Evolutionary conservation across 2,888 invertebrate species (phyloP), one percentile per base, ranked within the genome.

Genomic region (Pogonocherus hispidulus): DNA sequence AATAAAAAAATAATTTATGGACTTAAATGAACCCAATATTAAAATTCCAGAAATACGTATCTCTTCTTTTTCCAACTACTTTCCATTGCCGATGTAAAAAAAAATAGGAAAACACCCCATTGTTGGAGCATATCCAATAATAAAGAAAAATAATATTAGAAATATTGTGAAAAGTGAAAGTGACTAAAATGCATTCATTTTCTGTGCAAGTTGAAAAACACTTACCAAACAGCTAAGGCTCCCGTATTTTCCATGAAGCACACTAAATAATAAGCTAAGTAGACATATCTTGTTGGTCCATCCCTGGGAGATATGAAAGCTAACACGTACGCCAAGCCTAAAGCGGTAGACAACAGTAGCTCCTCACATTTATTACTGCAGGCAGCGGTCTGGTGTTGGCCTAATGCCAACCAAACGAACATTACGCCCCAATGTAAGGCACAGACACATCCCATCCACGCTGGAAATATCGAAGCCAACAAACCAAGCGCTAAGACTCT

Each of bases 251-350:
- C 87, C 85, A 87, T 85, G 73, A 86, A 86, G 75, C 86, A 87
- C 5, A 86, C 86, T 62, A 86, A 79, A 76, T 87, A 87, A 75
- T 87, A 86, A 11, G 84, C 86, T 27, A 86, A 72, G 73, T 87
- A 87, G n/a, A 85, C 81, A 72, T 86, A 86, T 66, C 90, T 84
- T 2, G 90, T 90, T 35, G 88, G 88, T 35, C 90, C 90, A 77
- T 90, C 90, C 70, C 88, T 84, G 3, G 90, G 87, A 69, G 90
- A 89, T 70, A 90, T 86, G 80, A 89, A 90, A 51, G 89, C 89
- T 75, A 90, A 86, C 19, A 90, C 86, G 80, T 90, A 89, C 1
- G 90, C 89, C 69, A 89, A 85, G 2, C 89, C 90, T 68, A 90
- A 84, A 35, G 89, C 87, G 56, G 87, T 81, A 66, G 89, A 88